phyloP scores from a whole-genome alignment of 1,140 invertebrate species.

The Goniozus legneri region DNA sequence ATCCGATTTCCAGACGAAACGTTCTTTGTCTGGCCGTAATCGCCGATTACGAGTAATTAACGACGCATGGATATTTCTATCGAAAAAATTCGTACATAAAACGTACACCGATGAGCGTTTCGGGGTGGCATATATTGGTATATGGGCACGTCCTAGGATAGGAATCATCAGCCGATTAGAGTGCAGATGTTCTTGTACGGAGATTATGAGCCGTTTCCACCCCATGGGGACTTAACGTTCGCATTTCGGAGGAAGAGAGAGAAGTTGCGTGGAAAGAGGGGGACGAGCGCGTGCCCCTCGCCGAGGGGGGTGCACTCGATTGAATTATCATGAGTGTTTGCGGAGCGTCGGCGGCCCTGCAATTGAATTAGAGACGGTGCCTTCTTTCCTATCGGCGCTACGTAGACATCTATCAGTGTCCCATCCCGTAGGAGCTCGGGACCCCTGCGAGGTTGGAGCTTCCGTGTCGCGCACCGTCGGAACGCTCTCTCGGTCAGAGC shows the following conservation, averaged over 20 bases:
- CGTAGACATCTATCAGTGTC: slow-evolving; percentile 40
- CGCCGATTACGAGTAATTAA: no score
- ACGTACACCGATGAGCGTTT: no score
- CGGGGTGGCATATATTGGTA: no score
- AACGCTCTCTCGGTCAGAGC: no score
- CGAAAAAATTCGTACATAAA: no score
- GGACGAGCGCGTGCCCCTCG: background rate
- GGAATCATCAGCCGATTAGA: slow-evolving; percentile 51
- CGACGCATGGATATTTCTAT: no score
- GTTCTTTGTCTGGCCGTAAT: no score
- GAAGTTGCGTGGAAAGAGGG: background rate
- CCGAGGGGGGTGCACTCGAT: slow-evolving; percentile 38
- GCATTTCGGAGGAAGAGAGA: background rate
- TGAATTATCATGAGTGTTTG: slow-evolving; percentile 57
- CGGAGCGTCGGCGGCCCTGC: slow-evolving; percentile 49
- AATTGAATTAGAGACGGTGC: slow-evolving; percentile 48
- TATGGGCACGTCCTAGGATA: background rate
- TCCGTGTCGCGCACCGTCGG: no score
- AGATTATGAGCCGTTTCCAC: slow-evolving; percentile 44
- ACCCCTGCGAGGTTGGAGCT: no score
- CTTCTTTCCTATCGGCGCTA: slow-evolving; percentile 31
- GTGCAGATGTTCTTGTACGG: slow-evolving; percentile 52
- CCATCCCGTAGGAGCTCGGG: slow-evolving; percentile 2
- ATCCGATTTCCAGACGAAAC: no score
- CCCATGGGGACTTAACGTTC: slow-evolving; percentile 5